Percentiles rank a stretch among this genome's conserved stretches.
Conservation (phyloP, 2,797 vertebrate genomes). For the Cuniculus paca region DNA sequence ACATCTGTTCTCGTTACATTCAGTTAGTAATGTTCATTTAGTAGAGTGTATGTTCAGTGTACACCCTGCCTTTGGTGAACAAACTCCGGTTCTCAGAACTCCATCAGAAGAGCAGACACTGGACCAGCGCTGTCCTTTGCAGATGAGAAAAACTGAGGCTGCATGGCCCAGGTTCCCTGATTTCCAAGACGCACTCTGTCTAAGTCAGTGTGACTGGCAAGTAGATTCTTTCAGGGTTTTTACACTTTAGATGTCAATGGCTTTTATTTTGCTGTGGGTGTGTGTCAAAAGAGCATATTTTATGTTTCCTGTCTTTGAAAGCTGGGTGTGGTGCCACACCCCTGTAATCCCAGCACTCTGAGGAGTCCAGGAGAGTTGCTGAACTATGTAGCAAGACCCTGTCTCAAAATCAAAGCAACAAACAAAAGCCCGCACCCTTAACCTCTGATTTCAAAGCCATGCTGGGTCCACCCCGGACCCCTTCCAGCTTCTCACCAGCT, state of each 20-base stretch:
- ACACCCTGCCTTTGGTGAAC: not conserved
- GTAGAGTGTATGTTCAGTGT: too few relatives aligned
- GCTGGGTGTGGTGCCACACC: not conserved
- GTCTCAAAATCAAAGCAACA: not conserved
- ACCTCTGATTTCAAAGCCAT: not conserved
- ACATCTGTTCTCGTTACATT: not conserved
- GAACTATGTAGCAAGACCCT: not conserved
- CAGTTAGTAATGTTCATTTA: not conserved
- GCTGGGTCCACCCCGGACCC: not conserved
- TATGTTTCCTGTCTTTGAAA: not conserved
- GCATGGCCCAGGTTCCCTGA: not conserved
- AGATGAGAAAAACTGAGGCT: not conserved
- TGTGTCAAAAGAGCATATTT: not conserved
- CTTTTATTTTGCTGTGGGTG: not conserved
- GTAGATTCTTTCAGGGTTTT: constrained; percentile 28
- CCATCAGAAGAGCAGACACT: not conserved
- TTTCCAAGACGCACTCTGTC: not conserved
- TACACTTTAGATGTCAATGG: not conserved
- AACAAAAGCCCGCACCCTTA: not conserved
- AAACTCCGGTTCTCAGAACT: not conserved
- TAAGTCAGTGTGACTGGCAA: not conserved
- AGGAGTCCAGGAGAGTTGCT: not conserved
- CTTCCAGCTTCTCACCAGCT: not conserved
- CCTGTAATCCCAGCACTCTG: not conserved
- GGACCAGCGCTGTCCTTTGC: not conserved